Evolutionary conservation across 1,140 invertebrate genomes (phyloP), one percentile per base, ranked within the genome.

Genomic region (Parapsyche elsis): DNA sequence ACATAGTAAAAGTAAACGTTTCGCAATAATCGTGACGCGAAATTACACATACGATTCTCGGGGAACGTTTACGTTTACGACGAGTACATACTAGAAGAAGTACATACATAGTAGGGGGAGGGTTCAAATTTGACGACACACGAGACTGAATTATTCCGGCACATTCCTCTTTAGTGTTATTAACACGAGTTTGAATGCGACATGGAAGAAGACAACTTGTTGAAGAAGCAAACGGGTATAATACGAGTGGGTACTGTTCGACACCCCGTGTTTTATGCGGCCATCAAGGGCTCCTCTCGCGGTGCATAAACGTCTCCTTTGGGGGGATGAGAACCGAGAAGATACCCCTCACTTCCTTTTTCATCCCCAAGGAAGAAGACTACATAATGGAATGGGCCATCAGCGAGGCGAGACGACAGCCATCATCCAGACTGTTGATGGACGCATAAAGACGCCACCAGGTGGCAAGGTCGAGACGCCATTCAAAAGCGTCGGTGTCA

Each of bases 191-290:
- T 26, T n/a, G n/a, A n/a, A n/a, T n/a, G n/a, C n/a, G 12, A 46
- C 12, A 12, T 46, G 5, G 12, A 46, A 46, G 49, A 53, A 12
- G 2, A 53, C 49, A 53, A 53, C 49, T 53, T 53, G 49, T 53
- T 53, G 49, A 53, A 53, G 49, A 16, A 53, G 10, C 49, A 12
- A 38, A 38, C 30, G 19, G 16, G 30, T 38, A 38, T 38, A n/a
- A n/a, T n/a, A 38, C 7, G 7, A 38, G 7, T 38, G 30, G 1
- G 7, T 38, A 38, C 30, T 21, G 45, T 83, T 83, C 82, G 82
- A 83, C 82, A 81, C 82, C 82, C 80, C 82, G 64, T 83, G 82
- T 81, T 83, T 83, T 83, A 83, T 83, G 76, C 59, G 71, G 76
- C 81, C 76, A 83, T 83, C 79, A 80, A 83, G 77, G 24, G 44